phyloP scores from a whole-genome alignment of 2,888 invertebrate genomes.

The Plutella xylostella region DNA sequence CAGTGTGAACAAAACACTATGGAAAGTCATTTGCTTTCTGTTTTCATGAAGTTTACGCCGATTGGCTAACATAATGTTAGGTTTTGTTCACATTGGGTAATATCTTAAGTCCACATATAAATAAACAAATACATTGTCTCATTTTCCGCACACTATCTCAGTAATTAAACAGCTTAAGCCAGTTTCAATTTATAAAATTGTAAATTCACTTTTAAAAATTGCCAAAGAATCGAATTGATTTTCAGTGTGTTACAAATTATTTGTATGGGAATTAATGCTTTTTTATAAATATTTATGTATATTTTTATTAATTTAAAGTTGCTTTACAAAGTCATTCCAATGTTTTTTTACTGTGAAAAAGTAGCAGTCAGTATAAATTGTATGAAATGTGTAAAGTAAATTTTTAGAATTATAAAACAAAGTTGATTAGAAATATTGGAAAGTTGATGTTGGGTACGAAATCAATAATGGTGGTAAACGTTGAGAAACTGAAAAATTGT shows the following conservation, averaged over 20 bases:
- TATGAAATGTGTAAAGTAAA: conserved; percentile 59
- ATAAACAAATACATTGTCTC: neutral
- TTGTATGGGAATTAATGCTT: conserved; percentile 34
- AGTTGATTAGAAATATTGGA: conserved; percentile 56
- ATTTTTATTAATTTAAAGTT: conserved; percentile 21
- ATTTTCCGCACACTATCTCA: neutral
- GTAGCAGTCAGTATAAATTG: conserved; percentile 48
- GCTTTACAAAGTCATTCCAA: conserved; percentile 51
- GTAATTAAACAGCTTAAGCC: conserved; percentile 25
- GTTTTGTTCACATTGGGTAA: conserved; percentile 2
- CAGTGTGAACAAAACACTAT: conserved; percentile 16
- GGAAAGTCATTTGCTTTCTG: conserved; percentile 22
- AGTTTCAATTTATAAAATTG: conserved; percentile 51
- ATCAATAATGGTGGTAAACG: conserved; percentile 49
- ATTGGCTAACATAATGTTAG: neutral
- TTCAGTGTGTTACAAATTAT: conserved; percentile 29
- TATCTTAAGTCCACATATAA: neutral
- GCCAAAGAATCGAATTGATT: conserved; percentile 65
- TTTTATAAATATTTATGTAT: conserved; percentile 20
- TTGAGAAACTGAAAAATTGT: conserved; percentile 66
- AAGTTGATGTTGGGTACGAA: conserved; percentile 55
- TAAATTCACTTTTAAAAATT: conserved; percentile 67
- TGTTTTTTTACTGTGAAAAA: conserved; percentile 51
- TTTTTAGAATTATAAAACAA: conserved; percentile 50
- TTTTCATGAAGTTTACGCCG: neutral